Conservation (phyloP, 2,888 invertebrate species). For the Catocala fraxini region DNA sequence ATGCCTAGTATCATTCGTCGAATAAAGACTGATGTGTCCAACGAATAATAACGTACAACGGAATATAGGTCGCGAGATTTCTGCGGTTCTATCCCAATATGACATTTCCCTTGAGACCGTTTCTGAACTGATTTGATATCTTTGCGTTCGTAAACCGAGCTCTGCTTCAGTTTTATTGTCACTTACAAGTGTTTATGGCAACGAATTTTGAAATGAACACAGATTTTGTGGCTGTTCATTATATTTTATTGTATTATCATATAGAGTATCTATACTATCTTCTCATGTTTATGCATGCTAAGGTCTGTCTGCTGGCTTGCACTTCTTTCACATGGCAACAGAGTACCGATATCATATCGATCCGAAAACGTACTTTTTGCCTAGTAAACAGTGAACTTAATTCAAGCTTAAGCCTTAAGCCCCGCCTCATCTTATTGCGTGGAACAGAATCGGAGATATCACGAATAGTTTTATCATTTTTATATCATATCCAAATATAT, state of each 20-base stretch:
- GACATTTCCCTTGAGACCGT: slow-evolving; percentile 39
- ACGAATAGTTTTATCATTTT: no score
- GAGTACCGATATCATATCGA: no score
- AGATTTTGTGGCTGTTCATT: not conserved
- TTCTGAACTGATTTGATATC: slow-evolving; percentile 45
- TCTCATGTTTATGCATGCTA: no score
- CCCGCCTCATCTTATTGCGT: no score
- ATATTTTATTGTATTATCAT: not conserved
- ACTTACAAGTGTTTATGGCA: slow-evolving; percentile 33
- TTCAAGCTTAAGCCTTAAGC: no score
- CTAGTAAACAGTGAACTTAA: no score
- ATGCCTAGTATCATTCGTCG: not conserved
- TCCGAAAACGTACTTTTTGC: no score
- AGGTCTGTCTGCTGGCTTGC: no score
- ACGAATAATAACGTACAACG: slow-evolving; percentile 41
- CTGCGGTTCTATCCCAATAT: slow-evolving; percentile 32
- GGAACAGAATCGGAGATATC: no score
- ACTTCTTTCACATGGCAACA: no score
- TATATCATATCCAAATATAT: no score
- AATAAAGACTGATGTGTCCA: slow-evolving; percentile 15
- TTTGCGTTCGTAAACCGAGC: slow-evolving; percentile 31
- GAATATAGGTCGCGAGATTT: slow-evolving; percentile 18
- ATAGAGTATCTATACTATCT: no score
- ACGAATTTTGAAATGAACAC: slow-evolving; percentile 9
- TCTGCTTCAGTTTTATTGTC: slow-evolving; percentile 29